Evolutionary conservation across 2,113 vertebrate species (phyloP).

Genomic region (Brachyhypopomus occidentalis): DNA sequence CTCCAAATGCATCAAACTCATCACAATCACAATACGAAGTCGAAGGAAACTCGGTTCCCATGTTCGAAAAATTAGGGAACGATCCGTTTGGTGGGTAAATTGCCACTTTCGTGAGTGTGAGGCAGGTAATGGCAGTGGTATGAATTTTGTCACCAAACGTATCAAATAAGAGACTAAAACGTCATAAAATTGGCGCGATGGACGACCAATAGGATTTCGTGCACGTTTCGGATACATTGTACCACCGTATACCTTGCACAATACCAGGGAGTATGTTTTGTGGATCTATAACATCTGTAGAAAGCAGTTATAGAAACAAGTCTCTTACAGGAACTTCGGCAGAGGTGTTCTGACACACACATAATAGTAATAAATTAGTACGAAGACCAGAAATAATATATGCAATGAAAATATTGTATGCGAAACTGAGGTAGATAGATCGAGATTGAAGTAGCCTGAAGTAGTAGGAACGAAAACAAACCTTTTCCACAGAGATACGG

Average conservation of each 20-base stretch:
- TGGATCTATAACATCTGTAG: neutral
- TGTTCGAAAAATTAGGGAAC: neutral
- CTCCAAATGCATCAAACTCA: slow-evolving; percentile 26
- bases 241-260: neutral
- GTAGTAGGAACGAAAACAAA: slow-evolving; percentile 37
- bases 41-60: slow-evolving; percentile 37
- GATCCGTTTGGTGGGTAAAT: neutral
- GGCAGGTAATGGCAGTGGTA: slow-evolving; percentile 23
- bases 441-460: neutral
- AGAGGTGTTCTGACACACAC: neutral
- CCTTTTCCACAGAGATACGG: slow-evolving; percentile 21
- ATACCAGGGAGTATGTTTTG: slow-evolving; percentile 14
- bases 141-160: slow-evolving; percentile 24
- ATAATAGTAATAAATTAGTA: neutral
- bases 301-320: neutral
- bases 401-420: neutral
- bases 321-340: neutral
- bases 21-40: slow-evolving; percentile 25
- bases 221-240: slow-evolving; percentile 21
- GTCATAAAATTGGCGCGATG: slow-evolving; percentile 47
- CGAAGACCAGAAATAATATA: neutral
- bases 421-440: neutral
- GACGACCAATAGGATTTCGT: slow-evolving; percentile 46
- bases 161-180: slow-evolving; percentile 59
- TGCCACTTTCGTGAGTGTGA: slow-evolving; percentile 17